phyloP scores from a whole-genome alignment of 2,797 vertebrate genomes.

The Xenops minutus region DNA sequence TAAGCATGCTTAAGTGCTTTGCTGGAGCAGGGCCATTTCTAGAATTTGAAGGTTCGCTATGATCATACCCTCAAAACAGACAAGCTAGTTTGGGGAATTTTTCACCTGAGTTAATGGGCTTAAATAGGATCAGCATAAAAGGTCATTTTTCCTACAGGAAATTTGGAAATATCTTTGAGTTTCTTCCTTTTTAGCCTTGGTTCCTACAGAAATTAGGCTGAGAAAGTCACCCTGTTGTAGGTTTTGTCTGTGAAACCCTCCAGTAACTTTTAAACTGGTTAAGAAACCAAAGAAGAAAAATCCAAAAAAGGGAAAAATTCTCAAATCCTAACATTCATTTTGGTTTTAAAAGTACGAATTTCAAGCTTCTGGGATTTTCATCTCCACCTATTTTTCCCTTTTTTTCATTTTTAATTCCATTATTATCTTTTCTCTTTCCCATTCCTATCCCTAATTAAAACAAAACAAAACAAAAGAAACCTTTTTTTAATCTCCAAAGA shows the following conservation, averaged over 20 bases:
- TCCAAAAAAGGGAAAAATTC: neutral
- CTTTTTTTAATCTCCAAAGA: neutral
- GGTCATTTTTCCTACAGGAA: neutral
- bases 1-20: slow-evolving; percentile 60
- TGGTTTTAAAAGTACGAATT: neutral
- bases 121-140: slow-evolving; percentile 11
- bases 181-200: neutral
- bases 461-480: neutral
- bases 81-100: slow-evolving; percentile 2
- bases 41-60: slow-evolving; percentile 32
- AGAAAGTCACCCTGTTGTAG: neutral
- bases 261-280: neutral
- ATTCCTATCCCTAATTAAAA: neutral
- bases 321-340: neutral
- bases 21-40: slow-evolving; percentile 50
- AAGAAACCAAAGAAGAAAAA: neutral
- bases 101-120: slow-evolving; percentile 19
- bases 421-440: neutral
- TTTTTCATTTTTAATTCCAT: neutral
- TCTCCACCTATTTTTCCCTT: neutral
- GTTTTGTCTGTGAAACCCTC: neutral
- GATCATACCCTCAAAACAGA: slow-evolving; percentile 4
- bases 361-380: neutral
- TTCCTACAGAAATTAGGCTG: neutral
- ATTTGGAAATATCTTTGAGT: neutral